phyloP scores from a whole-genome alignment of 2,113 vertebrate genomes.

The Oreochromis tanganicae region DNA sequence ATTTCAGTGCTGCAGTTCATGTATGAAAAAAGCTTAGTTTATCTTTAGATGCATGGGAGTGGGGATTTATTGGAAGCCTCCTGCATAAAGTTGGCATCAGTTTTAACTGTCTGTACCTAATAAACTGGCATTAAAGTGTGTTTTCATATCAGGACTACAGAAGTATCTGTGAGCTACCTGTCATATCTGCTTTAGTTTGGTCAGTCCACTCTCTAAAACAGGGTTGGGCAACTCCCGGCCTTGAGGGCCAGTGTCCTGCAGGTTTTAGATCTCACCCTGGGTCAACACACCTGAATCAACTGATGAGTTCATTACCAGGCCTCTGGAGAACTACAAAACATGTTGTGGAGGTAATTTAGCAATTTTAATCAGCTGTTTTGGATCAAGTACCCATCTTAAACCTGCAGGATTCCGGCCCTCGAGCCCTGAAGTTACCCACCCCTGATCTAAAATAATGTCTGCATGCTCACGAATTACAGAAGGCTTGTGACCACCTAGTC shows the following conservation, averaged over 20 bases:
- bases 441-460: background rate
- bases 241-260: background rate
- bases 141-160: background rate
- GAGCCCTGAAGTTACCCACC: background rate
- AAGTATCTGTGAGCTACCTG: background rate
- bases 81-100: background rate
- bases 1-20: background rate
- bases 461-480: background rate
- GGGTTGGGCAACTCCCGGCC: background rate
- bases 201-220: background rate
- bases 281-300: background rate
- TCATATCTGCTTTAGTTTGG: background rate
- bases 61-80: background rate
- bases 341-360: background rate
- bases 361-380: background rate
- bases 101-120: background rate
- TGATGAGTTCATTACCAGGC: background rate
- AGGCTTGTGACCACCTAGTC: background rate
- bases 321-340: background rate
- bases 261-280: background rate
- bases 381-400: accelerated
- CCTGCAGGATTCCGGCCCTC: background rate
- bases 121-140: background rate
- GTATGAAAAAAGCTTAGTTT: background rate
- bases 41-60: background rate